Conservation (phyloP, 23 tunicate species). For the Botrylloides violaceus region DNA sequence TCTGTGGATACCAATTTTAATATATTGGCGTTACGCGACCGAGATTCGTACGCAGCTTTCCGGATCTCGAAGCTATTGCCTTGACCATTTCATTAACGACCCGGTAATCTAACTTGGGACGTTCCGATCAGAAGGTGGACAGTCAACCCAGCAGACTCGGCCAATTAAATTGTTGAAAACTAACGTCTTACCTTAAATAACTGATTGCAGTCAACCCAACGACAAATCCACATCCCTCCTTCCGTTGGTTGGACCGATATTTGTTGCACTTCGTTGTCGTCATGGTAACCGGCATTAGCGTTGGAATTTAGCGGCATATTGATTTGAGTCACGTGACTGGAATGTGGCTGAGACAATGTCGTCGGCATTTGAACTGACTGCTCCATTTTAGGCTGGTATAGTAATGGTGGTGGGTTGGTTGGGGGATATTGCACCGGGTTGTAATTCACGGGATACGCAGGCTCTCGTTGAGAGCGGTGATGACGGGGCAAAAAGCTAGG, state of each 20-base stretch:
- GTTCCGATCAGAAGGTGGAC: too few relatives aligned
- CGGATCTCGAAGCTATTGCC: too few relatives aligned
- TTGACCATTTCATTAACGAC: too few relatives aligned
- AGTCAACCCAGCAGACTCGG: too few relatives aligned
- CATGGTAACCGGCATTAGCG: neutral
- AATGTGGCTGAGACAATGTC: neutral
- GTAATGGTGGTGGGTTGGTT: neutral
- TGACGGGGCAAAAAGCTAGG: conserved; percentile 6
- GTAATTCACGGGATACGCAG: neutral
- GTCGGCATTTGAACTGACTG: neutral
- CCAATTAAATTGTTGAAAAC: too few relatives aligned
- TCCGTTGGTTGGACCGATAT: conserved; percentile 7
- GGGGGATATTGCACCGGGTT: too few relatives aligned
- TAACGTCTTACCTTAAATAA: conserved; percentile 48
- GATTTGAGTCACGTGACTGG: neutral
- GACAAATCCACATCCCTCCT: conserved; percentile 59
- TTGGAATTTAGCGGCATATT: neutral
- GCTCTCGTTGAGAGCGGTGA: neutral
- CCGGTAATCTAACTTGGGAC: too few relatives aligned
- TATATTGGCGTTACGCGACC: too few relatives aligned
- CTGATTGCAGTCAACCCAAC: conserved; percentile 73
- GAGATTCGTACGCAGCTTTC: too few relatives aligned
- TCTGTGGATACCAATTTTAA: too few relatives aligned
- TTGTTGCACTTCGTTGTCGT: neutral
- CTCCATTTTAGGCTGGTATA: neutral